phyloP scores from a whole-genome alignment of 2,113 vertebrate species.

The Tenebrosternarchus preto region DNA sequence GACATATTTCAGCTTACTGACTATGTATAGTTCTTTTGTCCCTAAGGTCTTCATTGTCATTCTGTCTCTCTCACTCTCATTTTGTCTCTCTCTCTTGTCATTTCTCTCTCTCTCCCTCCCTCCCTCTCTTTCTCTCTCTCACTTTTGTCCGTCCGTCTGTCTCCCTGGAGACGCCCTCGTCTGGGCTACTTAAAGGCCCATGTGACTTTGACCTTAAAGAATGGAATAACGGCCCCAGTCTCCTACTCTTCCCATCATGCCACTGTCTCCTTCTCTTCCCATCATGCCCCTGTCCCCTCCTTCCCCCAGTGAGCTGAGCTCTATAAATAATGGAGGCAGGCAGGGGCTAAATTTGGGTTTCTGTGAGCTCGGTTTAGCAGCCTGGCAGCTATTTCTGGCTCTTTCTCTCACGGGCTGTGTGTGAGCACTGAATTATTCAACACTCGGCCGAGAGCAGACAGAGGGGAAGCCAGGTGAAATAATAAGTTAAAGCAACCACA shows the following conservation, averaged over 20 bases:
- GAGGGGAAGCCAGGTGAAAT: conserved; percentile 47
- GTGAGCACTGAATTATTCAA: conserved; percentile 68
- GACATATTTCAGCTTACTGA: too few relatives aligned
- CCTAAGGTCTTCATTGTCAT: background rate
- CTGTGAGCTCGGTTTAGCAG: conserved; percentile 67
- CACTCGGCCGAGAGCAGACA: conserved; percentile 1
- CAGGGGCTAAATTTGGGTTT: conserved; percentile 57
- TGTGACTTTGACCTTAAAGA: conserved; percentile 43
- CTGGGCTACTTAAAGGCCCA: conserved; percentile 43
- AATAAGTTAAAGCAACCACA: conserved; percentile 5
- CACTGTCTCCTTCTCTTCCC: conserved; percentile 49
- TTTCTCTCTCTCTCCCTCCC: background rate
- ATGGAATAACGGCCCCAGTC: too few relatives aligned
- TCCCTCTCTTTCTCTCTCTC: background rate
- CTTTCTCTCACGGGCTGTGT: conserved; percentile 55
- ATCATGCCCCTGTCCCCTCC: conserved; percentile 53
- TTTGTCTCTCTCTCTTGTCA: background rate
- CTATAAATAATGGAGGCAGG: conserved; percentile 64
- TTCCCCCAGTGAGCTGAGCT: conserved; percentile 54
- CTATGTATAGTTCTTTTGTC: background rate
- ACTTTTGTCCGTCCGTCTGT: background rate
- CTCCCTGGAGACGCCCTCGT: conserved; percentile 33
- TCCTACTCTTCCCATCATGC: conserved; percentile 46
- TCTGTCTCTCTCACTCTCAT: background rate
- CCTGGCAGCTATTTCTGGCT: conserved; percentile 63